Percentiles rank a stretch among this genome's conserved stretches.
phyloP scores from a whole-genome alignment of 1,140 invertebrate genomes.

The Leptonema lineaticorne region DNA sequence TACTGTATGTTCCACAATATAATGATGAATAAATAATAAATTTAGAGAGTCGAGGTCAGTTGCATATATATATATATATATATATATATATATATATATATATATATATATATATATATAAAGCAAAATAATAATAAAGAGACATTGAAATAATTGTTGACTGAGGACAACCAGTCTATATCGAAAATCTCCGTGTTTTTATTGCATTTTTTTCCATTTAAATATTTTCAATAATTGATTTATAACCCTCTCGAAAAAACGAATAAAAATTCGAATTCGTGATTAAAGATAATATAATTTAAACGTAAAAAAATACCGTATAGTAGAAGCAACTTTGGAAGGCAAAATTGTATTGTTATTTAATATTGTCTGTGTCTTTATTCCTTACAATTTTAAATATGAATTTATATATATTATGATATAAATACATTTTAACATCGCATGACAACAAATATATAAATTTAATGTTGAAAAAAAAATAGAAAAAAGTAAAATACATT shows the following conservation, averaged over 20 bases:
- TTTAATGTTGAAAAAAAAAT: not conserved
- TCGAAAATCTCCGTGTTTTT: not conserved
- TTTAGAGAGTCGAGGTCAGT: conserved; percentile 8
- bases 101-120: too few relatives aligned
- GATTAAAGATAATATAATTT: not conserved
- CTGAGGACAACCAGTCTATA: conserved; percentile 14
- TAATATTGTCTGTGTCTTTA: too few relatives aligned
- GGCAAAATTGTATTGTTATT: too few relatives aligned
- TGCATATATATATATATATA: not conserved
- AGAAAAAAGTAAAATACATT: not conserved
- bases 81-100: too few relatives aligned
- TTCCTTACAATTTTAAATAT: too few relatives aligned
- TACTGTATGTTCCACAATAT: not conserved
- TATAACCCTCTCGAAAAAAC: not conserved
- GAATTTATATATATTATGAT: too few relatives aligned
- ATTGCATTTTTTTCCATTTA: not conserved
- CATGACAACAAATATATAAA: not conserved
- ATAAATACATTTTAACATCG: not conserved
- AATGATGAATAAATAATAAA: not conserved
- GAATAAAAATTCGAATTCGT: not conserved
- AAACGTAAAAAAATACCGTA: too few relatives aligned
- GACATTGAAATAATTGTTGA: too few relatives aligned
- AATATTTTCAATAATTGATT: not conserved
- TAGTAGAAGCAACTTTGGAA: too few relatives aligned
- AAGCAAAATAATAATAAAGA: too few relatives aligned